Base-by-base conservation (phyloP, 2,888 invertebrate species). In the Philereme vetulata region DNA sequence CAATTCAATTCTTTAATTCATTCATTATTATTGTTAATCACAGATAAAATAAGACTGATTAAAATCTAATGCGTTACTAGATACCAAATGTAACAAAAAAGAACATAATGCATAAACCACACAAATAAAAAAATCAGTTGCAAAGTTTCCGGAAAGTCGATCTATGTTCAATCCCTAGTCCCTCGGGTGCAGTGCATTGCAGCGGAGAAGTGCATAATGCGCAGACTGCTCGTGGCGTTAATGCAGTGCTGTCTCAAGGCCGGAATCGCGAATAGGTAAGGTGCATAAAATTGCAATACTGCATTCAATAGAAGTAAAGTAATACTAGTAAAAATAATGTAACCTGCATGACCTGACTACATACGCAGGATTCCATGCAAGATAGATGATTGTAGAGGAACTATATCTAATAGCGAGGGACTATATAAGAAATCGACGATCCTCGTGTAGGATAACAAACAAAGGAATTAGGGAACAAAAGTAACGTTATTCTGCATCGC, bases 161-260 rank as follows among this genome's bases (percentile, higher is more conserved):
- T 46, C 32, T 33, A 46, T 45, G 34, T 34, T 33, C 9, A 66
- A 71, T 54, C 72, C 72, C 67, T 72, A 66, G 56, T 57, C 56
- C 65, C 11, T 0, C 55, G 55, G 51, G 55, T 33, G 54, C 60
- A 60, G 47, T 43, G 55, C 4, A 62, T 51, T 49, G 60, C 58
- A 54, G 69, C 66, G 66, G n/a, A 63, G 60, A 60, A 46, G 66
- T 75, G 72, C 71, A 81, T 77, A 73, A 81, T 80, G 74, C 77
- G 55, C 72, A 78, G 77, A 68, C 78, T 40, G 57, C 78, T 71
- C 73, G 70, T 77, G 68, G 74, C 60, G 68, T 58, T 51, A 58
- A 57, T 56, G 61, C 51, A 40, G 51, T 44, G 46, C 43, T 44
- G 62, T 58, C 62, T 62, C 58, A 62, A 62, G 62, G 62, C 58